Conservation (phyloP, 2,113 vertebrate genomes). For the Dinomys branickii region DNA sequence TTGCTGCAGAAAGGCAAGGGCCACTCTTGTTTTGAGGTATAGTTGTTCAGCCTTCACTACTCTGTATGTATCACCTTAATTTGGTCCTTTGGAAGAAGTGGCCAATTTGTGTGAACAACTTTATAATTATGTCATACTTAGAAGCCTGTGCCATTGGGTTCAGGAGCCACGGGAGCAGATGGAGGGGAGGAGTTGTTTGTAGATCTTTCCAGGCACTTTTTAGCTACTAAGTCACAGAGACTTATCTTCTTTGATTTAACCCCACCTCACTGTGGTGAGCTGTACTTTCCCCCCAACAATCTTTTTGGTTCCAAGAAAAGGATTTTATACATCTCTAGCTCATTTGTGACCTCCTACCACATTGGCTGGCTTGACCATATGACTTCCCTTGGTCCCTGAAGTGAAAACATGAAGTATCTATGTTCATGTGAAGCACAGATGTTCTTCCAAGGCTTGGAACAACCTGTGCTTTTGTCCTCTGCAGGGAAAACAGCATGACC, state of each 20-base stretch:
- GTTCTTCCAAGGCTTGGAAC: not conserved
- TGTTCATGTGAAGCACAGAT: not conserved
- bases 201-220: not conserved
- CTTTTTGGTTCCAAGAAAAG: not conserved
- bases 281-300: not conserved
- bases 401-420: not conserved
- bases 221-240: not conserved
- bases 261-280: not conserved
- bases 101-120: not conserved
- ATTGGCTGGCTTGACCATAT: not conserved
- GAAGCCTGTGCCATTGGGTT: not conserved
- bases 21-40: not conserved
- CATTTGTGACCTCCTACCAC: not conserved
- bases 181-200: not conserved
- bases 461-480: not conserved
- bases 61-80: not conserved
- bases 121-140: not conserved
- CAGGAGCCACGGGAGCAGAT: not conserved
- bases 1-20: not conserved
- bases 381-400: not conserved
- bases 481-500: not conserved
- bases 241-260: not conserved
- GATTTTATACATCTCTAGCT: not conserved
- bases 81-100: not conserved
- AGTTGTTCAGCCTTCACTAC: not conserved